Evolutionary conservation across 92 coral and sea anemone genomes (phyloP).

Genomic region (Parazoanthus swiftii): DNA sequence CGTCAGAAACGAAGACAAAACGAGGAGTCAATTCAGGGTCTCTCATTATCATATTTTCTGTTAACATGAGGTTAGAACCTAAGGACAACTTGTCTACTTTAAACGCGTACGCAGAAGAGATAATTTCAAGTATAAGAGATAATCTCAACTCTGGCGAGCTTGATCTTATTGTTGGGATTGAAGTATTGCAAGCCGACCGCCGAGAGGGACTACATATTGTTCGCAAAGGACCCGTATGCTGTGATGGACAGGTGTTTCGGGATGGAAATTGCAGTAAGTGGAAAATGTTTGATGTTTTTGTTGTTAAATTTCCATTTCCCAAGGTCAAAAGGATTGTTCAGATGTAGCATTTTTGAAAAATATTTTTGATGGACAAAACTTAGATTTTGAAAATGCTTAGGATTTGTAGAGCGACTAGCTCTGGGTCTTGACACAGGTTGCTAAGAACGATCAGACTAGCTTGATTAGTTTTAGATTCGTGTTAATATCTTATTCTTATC

Average conservation of each 20-base stretch:
- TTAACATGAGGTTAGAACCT: constrained; percentile 14
- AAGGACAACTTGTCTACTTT: constrained; percentile 6
- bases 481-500: too few relatives aligned
- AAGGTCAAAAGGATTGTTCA: not conserved
- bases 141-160: constrained; percentile 25
- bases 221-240: constrained; percentile 19
- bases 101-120: not conserved
- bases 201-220: constrained; percentile 1
- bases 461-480: too few relatives aligned
- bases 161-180: constrained; percentile 3
- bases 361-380: too few relatives aligned
- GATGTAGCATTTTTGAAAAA: too few relatives aligned
- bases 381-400: too few relatives aligned
- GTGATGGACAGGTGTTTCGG: constrained; percentile 36
- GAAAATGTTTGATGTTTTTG: not conserved
- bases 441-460: too few relatives aligned
- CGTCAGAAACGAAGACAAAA: not conserved
- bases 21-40: not conserved
- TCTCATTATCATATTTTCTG: not conserved
- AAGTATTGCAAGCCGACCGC: constrained; percentile 21
- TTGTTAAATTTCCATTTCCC: too few relatives aligned
- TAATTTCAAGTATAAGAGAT: constrained; percentile 10
- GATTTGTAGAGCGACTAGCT: too few relatives aligned
- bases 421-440: too few relatives aligned
- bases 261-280: constrained; percentile 30